Base-by-base conservation (phyloP, 2,888 invertebrate genomes). In the Drosophila rellima region DNA sequence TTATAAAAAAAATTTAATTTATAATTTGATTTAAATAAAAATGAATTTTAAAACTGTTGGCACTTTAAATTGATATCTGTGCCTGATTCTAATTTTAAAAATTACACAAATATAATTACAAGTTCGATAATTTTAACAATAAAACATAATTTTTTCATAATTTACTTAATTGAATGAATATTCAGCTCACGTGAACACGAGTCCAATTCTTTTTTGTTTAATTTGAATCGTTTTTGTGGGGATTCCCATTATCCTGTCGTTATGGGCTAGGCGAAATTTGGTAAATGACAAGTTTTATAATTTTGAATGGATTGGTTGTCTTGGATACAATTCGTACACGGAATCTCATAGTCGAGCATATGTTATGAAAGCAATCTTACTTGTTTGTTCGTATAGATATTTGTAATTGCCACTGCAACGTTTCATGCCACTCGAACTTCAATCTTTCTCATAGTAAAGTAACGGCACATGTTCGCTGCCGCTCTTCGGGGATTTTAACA, bases 401-500 rank as follows among this genome's bases (percentile, higher is more conserved):
- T 45, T 61, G 50, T 60, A 67, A 48, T 54, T 54, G 40, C n/a
- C 26, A 26, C 18, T 17, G 50, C 51, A 57, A 62, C 69, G 62
- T 35, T 45, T 35, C 57, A 33, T 57, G 56, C 35, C 33, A 42
- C 63, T 66, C 33, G 31, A 15, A 47, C 35, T 47, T 57, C 57
- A 57, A 57, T 56, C 13, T 59, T 52, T 59, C 50, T 45, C 51
- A 17, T 26, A 57, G 26, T 33, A 57, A 68, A 45, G 35, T 57
- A 23, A 54, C 47, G 47, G 29, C 66, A 50, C 40, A 61, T 65
- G 56, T 55, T 17, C 23, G 50, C 40, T 45, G 7, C 18, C 42
- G 78, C 67, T 67, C 79, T 65, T 74, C 39, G 66, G 63, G 62
- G 48, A 69, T 77, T 74, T 78, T 67, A 74, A 70, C 67, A 71